A percentile compares a stretch with the other conserved stretches of the same genome.
Evolutionary conservation across 2,888 invertebrate genomes (phyloP).

Genomic region (Aleiodes testaceus): DNA sequence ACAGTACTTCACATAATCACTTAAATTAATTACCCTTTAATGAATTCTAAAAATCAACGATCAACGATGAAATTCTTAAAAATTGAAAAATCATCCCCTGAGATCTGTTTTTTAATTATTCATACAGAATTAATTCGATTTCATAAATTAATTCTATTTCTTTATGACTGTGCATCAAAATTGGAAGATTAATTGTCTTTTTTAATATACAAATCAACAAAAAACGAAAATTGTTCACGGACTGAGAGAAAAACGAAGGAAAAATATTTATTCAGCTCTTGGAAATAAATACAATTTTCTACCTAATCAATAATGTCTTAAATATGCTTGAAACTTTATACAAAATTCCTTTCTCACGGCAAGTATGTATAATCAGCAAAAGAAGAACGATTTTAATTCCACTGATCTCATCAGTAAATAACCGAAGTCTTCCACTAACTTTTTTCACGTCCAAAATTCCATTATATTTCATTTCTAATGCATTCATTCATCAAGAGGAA

Average conservation of each 20-base stretch:
- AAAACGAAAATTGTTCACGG: neutral
- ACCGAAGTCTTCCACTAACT: neutral
- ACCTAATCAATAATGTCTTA: slow-evolving; percentile 44
- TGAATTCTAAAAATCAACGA: slow-evolving; percentile 8
- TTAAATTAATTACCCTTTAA: slow-evolving; percentile 7
- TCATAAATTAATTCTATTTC: neutral
- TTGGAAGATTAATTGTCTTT: neutral
- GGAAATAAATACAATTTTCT: slow-evolving; percentile 31
- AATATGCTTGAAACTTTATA: slow-evolving; percentile 37
- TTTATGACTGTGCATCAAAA: neutral
- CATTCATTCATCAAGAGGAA: slow-evolving; percentile 1
- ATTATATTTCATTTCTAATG: neutral
- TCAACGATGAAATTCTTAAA: slow-evolving; percentile 7
- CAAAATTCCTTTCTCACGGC: slow-evolving; percentile 31
- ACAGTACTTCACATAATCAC: neutral
- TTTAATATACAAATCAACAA: neutral
- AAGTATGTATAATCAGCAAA: slow-evolving; percentile 26
- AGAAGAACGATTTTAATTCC: neutral
- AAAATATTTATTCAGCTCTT: slow-evolving; percentile 7
- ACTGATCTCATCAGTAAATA: neutral
- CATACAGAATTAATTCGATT: neutral
- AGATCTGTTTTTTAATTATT: neutral
- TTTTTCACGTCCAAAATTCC: neutral
- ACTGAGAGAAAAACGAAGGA: neutral
- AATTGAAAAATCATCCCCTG: neutral